Conservation (phyloP, 2,113 vertebrate species). For the Dasyurus viverrinus region DNA sequence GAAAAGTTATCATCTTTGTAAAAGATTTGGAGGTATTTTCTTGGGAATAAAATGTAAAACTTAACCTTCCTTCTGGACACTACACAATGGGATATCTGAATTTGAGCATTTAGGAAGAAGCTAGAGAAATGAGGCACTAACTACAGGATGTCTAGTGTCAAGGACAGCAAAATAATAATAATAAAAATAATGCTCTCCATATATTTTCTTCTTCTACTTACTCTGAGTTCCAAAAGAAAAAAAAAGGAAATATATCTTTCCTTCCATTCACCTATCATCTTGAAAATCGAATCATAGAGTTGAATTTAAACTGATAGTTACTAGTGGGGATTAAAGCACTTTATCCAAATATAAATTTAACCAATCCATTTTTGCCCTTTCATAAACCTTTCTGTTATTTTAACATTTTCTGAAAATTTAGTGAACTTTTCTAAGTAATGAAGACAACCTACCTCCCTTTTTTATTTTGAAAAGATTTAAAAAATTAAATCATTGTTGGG, state of each 20-base stretch:
- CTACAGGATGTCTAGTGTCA: constrained; percentile 31
- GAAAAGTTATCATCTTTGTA: constrained; percentile 27
- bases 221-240: constrained; percentile 11
- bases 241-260: constrained; percentile 27
- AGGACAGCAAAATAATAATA: constrained; percentile 3
- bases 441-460: constrained; percentile 33
- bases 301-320: background rate
- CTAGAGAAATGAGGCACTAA: background rate
- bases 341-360: background rate
- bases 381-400: constrained; percentile 54
- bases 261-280: constrained; percentile 37
- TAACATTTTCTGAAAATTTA: constrained; percentile 47
- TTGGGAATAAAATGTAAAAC: constrained; percentile 62
- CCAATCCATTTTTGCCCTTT: constrained; percentile 40
- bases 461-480: constrained; percentile 34
- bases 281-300: constrained; percentile 12
- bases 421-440: constrained; percentile 51
- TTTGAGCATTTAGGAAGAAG: background rate
- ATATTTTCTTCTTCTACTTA: constrained; percentile 15
- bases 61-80: background rate
- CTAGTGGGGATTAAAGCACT: constrained; percentile 35
- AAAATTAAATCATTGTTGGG: constrained; percentile 46
- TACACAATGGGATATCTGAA: constrained; percentile 17
- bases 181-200: background rate
- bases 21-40: constrained; percentile 52